Evolutionary conservation across 2,797 vertebrate genomes (phyloP).

Genomic region (Malurus leucopterus): DNA sequence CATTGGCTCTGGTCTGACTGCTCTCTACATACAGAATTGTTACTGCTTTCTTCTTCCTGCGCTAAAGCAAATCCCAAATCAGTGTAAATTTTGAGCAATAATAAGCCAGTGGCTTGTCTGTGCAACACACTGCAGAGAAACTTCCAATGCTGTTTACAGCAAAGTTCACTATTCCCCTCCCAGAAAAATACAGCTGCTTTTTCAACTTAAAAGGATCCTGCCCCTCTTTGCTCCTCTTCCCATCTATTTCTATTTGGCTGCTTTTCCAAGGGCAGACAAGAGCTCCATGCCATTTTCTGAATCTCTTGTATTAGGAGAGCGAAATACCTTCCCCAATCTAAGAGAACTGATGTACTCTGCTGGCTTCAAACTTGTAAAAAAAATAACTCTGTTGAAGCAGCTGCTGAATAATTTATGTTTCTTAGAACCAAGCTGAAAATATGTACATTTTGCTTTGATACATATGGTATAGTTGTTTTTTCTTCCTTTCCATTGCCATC

Average conservation of each 20-base stretch:
- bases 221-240: background rate
- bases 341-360: background rate
- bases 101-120: background rate
- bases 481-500: background rate
- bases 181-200: background rate
- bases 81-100: background rate
- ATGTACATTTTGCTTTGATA: slow-evolving; percentile 14
- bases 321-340: background rate
- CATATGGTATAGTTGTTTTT: background rate
- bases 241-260: background rate
- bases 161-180: background rate
- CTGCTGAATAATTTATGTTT: slow-evolving; percentile 53
- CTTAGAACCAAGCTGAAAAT: slow-evolving; percentile 18
- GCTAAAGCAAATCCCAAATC: background rate
- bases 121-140: background rate
- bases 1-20: background rate
- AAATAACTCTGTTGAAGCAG: background rate
- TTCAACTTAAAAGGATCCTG: background rate
- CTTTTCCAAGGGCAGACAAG: slow-evolving; percentile 4
- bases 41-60: background rate
- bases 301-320: background rate
- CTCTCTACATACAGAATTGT: background rate
- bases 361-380: background rate
- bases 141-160: background rate
- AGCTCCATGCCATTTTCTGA: background rate